Base-by-base conservation (phyloP, 1,140 invertebrate species). In the Drosophila lini region DNA sequence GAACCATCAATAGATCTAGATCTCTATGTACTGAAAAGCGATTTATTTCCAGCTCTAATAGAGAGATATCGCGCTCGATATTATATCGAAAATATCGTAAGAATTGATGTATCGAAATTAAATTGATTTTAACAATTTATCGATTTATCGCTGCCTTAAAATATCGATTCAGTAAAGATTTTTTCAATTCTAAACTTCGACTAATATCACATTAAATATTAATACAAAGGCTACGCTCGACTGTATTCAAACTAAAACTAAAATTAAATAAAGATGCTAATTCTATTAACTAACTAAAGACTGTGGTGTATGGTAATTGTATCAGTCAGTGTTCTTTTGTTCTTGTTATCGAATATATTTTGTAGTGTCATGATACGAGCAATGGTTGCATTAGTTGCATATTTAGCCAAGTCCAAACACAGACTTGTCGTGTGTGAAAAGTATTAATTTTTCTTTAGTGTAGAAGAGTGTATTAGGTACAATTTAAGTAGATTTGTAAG, bases 341-440 rank as follows among this genome's bases (percentile, higher is more conserved):
- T 50, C 5, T 19, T 16, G 13, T 44, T 13, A 22, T 25, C 16
- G 41, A 40, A 22, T 57, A 22, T 57, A 34, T 22, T 34, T 58
- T 78, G 71, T 79, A 77, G 62, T 83, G 67, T 47, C 73, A 79
- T 79, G 50, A 42, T 76, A 53, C 19, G 58, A 70, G 70, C 47
- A 69, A 19, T 44, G 38, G 45, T 65, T 75, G 55, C 41, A 63
- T 38, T 65, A 22, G 28, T 50, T 13, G 11, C 50, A 56, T 22
- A 32, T n/a, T 34, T 50, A 5, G 15, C 55, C 44, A 50, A 64
- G 69, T 74, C 36, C 58, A 15, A 10, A n/a, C 11, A 34, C 16
- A 19, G 56, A 53, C 16, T 55, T 71, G 25, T 5, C 36, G 28
- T 31, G 25, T 50, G 31, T 25, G 19, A 53, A 42, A n/a, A 4